Base-by-base conservation (phyloP, 2,113 vertebrate species). In the Myxocyprinus asiaticus region DNA sequence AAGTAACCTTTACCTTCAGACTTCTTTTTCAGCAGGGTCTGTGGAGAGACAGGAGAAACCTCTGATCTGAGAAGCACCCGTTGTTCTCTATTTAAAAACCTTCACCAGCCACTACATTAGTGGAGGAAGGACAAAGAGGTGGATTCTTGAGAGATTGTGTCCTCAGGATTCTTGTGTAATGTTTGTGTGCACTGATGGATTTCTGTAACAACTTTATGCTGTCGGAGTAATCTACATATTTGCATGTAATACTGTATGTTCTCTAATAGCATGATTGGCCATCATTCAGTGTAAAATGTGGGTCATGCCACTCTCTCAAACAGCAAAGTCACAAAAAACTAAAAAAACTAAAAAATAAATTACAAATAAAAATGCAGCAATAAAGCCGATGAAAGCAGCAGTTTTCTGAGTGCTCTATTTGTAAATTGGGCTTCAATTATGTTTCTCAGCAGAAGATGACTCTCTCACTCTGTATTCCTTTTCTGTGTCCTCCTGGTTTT, bases 371-470 rank as follows among this genome's bases (percentile, higher is more conserved):
- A n/a, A n/a, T n/a, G n/a, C 70, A 74, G 71, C 79, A 75, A 77
- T 65, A 50, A 53, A 44, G 50, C 22, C 7, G 43, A 63, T 75
- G 48, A 48, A 64, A 64, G 42, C 67, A 79, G 68, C 22, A 47
- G 8, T 55, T 50, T 68, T 83, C 50, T 59, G 63, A 76, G 66
- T 66, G 71, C 61, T 79, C 68, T 43, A 71, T 53, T 64, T 83
- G 69, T 71, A 58, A 48, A 17, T 69, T n/a, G 55, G 6, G 50
- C 42, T 65, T 44, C 78, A 83, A 77, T 80, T 83, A 80, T 76
- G 56, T 67, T 70, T 76, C 77, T 65, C 22, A 33, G 76, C 7
- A 53, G 42, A 64, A 71, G 43, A 50, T 47, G 47, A 5, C 69
- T 78, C 72, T 56, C 11, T 75, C 33, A 11, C 63, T 33, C 22